phyloP scores from a whole-genome alignment of 2,113 vertebrate genomes.

The Proterorhinus semilunaris region DNA sequence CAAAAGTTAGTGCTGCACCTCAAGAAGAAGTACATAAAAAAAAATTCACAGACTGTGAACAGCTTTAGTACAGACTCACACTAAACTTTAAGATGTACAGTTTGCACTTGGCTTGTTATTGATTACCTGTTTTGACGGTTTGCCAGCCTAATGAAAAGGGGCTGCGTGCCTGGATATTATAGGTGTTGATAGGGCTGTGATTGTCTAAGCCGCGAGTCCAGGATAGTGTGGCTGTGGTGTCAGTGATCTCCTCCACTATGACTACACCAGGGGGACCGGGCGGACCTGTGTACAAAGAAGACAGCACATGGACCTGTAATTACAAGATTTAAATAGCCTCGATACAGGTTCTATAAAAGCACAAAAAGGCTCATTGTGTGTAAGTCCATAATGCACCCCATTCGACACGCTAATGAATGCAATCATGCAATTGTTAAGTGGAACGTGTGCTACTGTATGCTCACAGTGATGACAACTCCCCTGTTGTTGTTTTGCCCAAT shows the following conservation, averaged over 20 bases:
- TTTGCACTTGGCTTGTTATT: conserved; percentile 47
- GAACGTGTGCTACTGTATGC: conserved; percentile 22
- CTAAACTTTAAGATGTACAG: conserved; percentile 35
- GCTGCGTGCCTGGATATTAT: conserved; percentile 93
- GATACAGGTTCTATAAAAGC: conserved; percentile 11
- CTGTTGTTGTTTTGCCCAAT: conserved; percentile 32
- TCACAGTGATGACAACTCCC: conserved; percentile 22
- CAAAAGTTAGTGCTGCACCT: not conserved
- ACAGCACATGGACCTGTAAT: conserved; percentile 20
- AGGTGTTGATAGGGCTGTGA: conserved; percentile 91
- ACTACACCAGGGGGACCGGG: conserved; percentile 95
- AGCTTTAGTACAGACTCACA: not conserved
- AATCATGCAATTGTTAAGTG: conserved; percentile 27
- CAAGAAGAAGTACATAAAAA: not conserved
- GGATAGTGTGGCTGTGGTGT: conserved; percentile 89
- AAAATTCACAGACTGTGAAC: too few relatives aligned
- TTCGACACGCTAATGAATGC: conserved; percentile 33
- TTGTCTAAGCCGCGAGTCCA: conserved; percentile 93
- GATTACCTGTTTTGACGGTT: conserved; percentile 90
- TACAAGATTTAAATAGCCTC: conserved; percentile 15
- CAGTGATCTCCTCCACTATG: conserved; percentile 96
- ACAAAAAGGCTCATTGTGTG: conserved; percentile 20
- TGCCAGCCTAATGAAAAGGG: conserved; percentile 98
- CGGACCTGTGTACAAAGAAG: conserved; percentile 78
- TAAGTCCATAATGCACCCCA: not conserved